Conservation (phyloP, 2,888 invertebrate genomes). For the Trimorus sp. region DNA sequence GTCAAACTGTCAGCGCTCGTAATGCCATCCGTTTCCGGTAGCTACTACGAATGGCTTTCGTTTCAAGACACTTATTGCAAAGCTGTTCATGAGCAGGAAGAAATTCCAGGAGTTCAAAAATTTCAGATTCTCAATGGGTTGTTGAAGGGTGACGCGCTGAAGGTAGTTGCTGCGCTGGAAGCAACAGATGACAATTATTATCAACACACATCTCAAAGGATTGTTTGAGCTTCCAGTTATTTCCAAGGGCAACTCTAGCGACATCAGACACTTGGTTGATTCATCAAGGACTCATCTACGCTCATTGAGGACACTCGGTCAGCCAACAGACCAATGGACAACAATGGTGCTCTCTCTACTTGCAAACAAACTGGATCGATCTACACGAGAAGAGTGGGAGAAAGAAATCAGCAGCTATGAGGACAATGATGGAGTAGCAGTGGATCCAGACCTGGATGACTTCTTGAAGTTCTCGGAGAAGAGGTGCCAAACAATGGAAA, state of each 20-base stretch:
- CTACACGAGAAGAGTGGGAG: not conserved
- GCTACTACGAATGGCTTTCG: not conserved
- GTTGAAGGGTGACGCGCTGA: not conserved
- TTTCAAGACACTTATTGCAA: not conserved
- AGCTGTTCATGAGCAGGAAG: not conserved
- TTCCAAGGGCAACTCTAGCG: not conserved
- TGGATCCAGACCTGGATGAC: not conserved
- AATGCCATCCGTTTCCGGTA: not conserved
- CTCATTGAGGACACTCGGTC: not conserved
- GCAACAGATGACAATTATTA: not conserved
- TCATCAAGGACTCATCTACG: not conserved
- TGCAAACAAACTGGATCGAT: not conserved
- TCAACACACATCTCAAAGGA: not conserved
- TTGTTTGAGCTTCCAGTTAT: slow-evolving; percentile 12
- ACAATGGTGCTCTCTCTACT: not conserved
- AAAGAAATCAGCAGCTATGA: not conserved
- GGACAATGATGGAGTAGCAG: not conserved
- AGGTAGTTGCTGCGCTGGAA: not conserved
- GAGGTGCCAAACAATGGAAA: not conserved
- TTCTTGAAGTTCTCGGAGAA: not conserved
- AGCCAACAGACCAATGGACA: not conserved
- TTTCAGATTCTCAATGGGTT: not conserved
- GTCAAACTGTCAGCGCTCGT: not conserved
- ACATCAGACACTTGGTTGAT: not conserved
- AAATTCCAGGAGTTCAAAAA: not conserved